phyloP scores from a whole-genome alignment of 2,888 invertebrate species.

The Heliconius aoede region DNA sequence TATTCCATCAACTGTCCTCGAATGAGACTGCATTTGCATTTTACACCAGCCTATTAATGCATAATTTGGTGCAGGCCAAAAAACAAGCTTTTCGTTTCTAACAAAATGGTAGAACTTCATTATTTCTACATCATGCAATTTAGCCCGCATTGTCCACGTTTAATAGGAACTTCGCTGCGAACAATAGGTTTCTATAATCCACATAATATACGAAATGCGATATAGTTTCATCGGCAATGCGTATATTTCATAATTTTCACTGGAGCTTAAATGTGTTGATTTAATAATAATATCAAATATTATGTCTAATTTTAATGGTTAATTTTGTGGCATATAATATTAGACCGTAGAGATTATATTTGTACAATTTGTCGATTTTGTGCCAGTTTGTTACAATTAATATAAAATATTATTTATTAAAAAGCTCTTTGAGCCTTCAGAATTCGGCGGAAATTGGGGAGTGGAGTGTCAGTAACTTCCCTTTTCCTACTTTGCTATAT shows the following conservation, averaged over 20 bases:
- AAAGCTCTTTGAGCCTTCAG: too few species aligned
- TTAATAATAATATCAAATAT: not conserved
- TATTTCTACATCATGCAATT: constrained; percentile 43
- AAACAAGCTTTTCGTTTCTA: not conserved
- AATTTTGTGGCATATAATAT: not conserved
- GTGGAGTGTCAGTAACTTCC: too few species aligned
- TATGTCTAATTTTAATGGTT: not conserved
- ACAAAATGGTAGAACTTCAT: constrained; percentile 29
- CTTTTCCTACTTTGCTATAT: not conserved
- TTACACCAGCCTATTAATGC: not conserved
- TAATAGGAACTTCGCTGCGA: constrained; percentile 44
- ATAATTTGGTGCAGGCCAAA: constrained; percentile 12
- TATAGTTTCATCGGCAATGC: constrained; percentile 28
- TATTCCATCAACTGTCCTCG: not conserved
- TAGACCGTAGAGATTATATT: too few species aligned
- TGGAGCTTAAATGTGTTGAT: not conserved
- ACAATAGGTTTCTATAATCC: constrained; percentile 44
- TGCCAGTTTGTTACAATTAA: not conserved
- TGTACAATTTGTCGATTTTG: not conserved
- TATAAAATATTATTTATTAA: too few species aligned
- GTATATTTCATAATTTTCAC: constrained; percentile 19
- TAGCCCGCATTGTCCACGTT: constrained; percentile 41
- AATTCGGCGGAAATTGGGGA: too few species aligned
- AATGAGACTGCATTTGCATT: not conserved
- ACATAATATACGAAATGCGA: constrained; percentile 39